Conservation (phyloP, 1,140 invertebrate genomes). For the Heliothis virescens region DNA sequence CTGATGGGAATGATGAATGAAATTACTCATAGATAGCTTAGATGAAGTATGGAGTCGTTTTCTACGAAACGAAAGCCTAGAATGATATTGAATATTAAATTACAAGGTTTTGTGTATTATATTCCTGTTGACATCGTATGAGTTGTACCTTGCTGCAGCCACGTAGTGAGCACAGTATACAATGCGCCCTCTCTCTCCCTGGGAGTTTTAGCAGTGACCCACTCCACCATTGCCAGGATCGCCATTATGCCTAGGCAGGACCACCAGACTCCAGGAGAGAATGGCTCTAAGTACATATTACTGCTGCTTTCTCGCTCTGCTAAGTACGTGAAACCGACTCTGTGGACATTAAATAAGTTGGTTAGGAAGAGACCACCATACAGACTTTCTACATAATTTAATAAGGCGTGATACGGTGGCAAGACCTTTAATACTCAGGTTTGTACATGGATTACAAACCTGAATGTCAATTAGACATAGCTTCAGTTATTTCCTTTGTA, state of each 20-base stretch:
- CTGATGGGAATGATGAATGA: constrained; percentile 44
- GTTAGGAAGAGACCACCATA: no score
- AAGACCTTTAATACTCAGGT: no score
- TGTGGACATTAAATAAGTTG: constrained; percentile 42
- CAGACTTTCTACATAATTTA: no score
- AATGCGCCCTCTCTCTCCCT: constrained; percentile 71
- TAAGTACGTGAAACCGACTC: constrained; percentile 76
- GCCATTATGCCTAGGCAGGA: constrained; percentile 62
- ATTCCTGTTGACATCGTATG: neutral
- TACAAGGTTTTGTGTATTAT: no score
- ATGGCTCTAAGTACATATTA: constrained; percentile 77
- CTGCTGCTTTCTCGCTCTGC: constrained; percentile 75
- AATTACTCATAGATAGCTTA: neutral
- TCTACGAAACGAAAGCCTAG: no score
- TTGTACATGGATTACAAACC: no score
- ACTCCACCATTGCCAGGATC: constrained; percentile 63
- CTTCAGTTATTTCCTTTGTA: no score
- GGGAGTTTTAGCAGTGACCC: constrained; percentile 61
- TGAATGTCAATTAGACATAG: no score
- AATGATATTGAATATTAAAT: no score
- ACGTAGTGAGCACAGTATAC: constrained; percentile 70
- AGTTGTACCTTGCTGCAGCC: constrained; percentile 71
- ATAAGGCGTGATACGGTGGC: no score
- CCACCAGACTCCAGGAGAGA: constrained; percentile 70
- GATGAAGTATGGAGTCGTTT: no score